Evolutionary conservation across 2,888 invertebrate species (phyloP), one percentile per base, ranked within the genome.

Genomic region (Eristalis arbustorum): DNA sequence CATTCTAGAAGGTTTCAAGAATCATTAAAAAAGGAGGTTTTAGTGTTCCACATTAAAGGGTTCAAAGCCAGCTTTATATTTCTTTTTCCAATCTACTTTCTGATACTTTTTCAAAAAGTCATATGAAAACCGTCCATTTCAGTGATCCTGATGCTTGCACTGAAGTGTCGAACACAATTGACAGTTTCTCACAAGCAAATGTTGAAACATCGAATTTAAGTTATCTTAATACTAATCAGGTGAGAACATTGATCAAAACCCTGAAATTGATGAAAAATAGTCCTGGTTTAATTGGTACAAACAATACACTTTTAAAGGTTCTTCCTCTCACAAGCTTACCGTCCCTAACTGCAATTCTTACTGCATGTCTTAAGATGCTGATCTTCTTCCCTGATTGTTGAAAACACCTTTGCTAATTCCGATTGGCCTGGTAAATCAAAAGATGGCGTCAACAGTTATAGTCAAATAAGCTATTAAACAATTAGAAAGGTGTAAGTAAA

Each of bases 1-100:
- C 78, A 22, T 78, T 82, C 67, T 87, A 78, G 78, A 87, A 87
- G 22, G 18, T 78, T 6, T 42, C 71, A 23, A 78, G 82, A 78
- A 31, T 87, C 11, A 59, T 87, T 28, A 77, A 69, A 66, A 25
- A 25, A 25, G 3, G 1, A 25, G 25, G 25, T 25, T 40, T 13
- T 13, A 34, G 34, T 34, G 14, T 40, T 14, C 40, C 40, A 40
- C 40, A 13, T 11, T 14, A 14, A 3, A 40, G 40, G 0, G 40
- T 11, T 11, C 40, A 4, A 40, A 40, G 11, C 11, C n/a, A n/a
- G n/a, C 13, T 40, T 14, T 14, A 40, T 13, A 40, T 40, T 40
- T 11, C 13, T 40, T 14, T 1, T 14, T 13, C 40, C 40, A 11
- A 40, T 11, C 14, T 40, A 40, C 14, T 40, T 11, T 13, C 10